A percentile compares a stretch with the other conserved stretches of the same genome.
phyloP scores from a whole-genome alignment of 2,797 vertebrate species.

The Aldrovandia affinis region DNA sequence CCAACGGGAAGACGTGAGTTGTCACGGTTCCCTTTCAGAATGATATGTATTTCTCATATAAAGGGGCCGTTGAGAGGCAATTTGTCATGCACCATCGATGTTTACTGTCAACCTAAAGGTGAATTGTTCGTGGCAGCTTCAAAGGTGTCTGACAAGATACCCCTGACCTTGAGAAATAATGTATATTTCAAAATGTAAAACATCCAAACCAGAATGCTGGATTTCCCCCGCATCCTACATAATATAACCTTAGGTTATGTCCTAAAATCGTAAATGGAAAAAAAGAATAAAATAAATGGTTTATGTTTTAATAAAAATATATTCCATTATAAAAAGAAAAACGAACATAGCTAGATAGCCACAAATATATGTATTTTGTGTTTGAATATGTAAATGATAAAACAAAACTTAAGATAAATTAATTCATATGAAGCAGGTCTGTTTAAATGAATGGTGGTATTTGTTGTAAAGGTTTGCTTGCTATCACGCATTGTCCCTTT shows the following conservation, averaged over 20 bases:
- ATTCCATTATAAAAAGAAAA: background rate
- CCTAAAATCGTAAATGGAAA: background rate
- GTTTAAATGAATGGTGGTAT: background rate
- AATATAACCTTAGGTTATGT: background rate
- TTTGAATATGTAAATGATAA: background rate
- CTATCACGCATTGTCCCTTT: conserved; percentile 63
- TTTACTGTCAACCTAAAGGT: conserved; percentile 40
- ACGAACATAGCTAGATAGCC: background rate
- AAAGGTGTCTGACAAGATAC: background rate
- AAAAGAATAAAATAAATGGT: conserved; percentile 46
- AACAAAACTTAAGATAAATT: background rate
- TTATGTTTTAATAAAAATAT: background rate
- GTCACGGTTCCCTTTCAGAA: conserved; percentile 21
- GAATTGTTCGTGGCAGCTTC: conserved; percentile 26
- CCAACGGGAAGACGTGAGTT: conserved; percentile 21
- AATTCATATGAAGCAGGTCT: background rate
- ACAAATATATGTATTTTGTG: background rate
- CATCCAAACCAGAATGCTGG: background rate
- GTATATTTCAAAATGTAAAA: background rate
- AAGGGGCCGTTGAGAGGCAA: background rate
- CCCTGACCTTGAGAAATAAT: conserved; percentile 35
- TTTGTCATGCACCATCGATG: conserved; percentile 39
- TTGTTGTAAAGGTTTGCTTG: background rate
- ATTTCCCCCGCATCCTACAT: background rate
- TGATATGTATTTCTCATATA: background rate